These are phyloP conservation scores for Hormaphis cornu DNA, from an alignment of 1,140 invertebrate species.

Conservation along the genomic window DNA sequence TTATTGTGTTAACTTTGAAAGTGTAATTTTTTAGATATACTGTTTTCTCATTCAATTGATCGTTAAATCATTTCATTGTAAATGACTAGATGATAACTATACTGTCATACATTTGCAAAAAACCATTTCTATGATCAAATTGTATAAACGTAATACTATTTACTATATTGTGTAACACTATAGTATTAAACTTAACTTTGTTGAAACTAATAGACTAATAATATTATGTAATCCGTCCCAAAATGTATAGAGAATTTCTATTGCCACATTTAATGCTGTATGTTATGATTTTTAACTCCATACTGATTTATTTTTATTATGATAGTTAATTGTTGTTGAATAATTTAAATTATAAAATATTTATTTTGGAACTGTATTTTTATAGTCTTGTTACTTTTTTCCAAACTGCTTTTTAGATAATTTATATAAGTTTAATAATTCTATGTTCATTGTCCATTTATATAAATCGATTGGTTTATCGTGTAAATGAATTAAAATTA, in stretches of 20 bases:
- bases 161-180: neutral
- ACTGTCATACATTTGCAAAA: no score
- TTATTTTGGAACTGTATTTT: slow-evolving; percentile 5
- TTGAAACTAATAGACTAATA: slow-evolving; percentile 25
- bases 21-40: neutral
- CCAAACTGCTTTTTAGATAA: neutral
- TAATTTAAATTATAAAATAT: neutral
- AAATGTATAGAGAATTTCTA: neutral
- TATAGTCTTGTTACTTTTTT: neutral
- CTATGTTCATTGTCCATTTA: neutral
- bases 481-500: neutral
- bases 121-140: neutral
- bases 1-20: neutral
- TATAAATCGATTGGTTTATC: neutral
- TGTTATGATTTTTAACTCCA: neutral
- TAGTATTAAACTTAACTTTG: neutral
- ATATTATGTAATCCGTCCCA: slow-evolving; percentile 26
- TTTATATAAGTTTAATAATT: slow-evolving; percentile 1
- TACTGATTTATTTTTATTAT: neutral
- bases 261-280: neutral
- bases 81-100: neutral
- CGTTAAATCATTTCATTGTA: neutral
- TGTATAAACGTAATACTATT: neutral
- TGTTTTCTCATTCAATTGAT: neutral
- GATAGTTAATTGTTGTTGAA: slow-evolving; percentile 13